Conservation (phyloP, 2,888 invertebrate genomes). For the Rhodophaea formosa region DNA sequence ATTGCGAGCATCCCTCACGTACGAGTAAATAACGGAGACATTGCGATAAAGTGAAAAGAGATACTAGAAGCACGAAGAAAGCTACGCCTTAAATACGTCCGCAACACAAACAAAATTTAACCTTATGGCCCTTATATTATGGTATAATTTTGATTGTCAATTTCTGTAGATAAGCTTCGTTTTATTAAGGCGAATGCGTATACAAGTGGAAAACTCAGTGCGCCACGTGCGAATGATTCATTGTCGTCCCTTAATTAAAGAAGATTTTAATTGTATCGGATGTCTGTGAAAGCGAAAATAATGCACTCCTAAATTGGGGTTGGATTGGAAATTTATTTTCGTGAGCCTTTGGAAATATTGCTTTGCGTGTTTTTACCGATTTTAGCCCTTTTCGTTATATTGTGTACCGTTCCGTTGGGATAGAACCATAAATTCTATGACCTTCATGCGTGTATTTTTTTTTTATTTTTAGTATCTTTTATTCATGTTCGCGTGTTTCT, state of each 20-base stretch:
- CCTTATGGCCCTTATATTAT: slow-evolving; percentile 44
- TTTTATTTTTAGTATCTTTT: too few relatives aligned
- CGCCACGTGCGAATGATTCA: slow-evolving; percentile 82
- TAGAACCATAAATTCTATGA: background rate
- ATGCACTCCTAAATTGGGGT: slow-evolving; percentile 81
- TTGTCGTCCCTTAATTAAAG: slow-evolving; percentile 81
- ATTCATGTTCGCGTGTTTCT: too few relatives aligned
- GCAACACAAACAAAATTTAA: slow-evolving; percentile 39
- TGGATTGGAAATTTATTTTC: slow-evolving; percentile 73
- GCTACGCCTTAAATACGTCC: slow-evolving; percentile 56
- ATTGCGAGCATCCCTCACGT: slow-evolving; percentile 79
- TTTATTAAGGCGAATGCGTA: slow-evolving; percentile 57
- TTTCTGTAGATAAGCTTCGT: slow-evolving; percentile 45
- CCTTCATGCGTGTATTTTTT: too few relatives aligned
- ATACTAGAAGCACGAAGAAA: slow-evolving; percentile 61
- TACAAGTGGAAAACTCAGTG: slow-evolving; percentile 79
- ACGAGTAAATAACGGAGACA: slow-evolving; percentile 79
- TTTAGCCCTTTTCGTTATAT: slow-evolving; percentile 9
- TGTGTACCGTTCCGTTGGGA: background rate
- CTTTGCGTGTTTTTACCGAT: slow-evolving; percentile 61
- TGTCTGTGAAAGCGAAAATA: slow-evolving; percentile 81
- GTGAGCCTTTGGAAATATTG: slow-evolving; percentile 64
- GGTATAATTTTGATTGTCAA: slow-evolving; percentile 49
- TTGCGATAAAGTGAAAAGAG: slow-evolving; percentile 79
- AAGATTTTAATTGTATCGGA: slow-evolving; percentile 82